Evolutionary conservation across 2,113 vertebrate genomes (phyloP).

Genomic region (Artemisiospiza belli): DNA sequence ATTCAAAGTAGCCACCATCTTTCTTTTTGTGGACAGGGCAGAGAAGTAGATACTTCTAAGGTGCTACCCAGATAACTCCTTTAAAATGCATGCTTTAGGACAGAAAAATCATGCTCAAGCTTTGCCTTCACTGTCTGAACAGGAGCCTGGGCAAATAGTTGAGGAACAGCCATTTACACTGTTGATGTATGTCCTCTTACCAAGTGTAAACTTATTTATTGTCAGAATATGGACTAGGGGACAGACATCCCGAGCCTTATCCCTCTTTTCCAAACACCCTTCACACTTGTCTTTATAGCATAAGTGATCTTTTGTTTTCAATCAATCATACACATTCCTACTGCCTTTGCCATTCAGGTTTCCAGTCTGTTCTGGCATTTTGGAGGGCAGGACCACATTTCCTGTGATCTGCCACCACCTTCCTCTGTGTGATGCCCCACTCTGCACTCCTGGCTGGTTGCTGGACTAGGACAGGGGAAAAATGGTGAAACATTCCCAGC

Average conservation of each 20-base stretch:
- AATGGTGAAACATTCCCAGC: neutral
- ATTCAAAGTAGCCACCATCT: neutral
- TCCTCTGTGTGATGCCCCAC: neutral
- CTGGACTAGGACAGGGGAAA: neutral
- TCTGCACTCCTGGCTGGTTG: neutral
- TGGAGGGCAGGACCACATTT: neutral
- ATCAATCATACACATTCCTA: neutral
- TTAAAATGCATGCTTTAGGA: neutral
- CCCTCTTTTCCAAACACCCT: neutral
- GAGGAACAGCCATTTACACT: neutral
- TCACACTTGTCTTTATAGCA: neutral
- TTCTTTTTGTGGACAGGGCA: neutral
- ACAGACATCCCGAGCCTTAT: accelerated
- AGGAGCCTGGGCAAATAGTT: neutral
- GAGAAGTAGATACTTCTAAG: neutral
- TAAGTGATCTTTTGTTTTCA: neutral
- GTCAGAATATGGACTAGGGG: neutral
- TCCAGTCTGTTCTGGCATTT: neutral
- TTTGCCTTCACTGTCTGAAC: neutral
- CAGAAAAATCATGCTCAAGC: neutral
- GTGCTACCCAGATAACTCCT: neutral
- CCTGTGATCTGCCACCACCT: accelerated
- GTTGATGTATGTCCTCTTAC: neutral
- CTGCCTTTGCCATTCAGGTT: neutral
- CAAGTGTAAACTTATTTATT: neutral